Conservation (phyloP, 1,140 invertebrate genomes). For the Hypsibius dujardini region DNA sequence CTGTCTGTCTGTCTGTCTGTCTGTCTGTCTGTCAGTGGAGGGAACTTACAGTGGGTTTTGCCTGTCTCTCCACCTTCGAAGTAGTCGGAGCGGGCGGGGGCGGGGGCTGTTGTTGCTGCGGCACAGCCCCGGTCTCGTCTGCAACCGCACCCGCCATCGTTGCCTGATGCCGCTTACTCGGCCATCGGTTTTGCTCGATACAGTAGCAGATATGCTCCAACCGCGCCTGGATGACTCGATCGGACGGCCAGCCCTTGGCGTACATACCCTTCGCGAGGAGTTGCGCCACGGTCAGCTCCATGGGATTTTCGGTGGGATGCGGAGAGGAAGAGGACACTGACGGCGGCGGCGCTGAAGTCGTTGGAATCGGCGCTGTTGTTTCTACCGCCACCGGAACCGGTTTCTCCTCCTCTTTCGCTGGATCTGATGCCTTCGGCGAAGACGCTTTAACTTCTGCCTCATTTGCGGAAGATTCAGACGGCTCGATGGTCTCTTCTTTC, state of each 20-base stretch:
- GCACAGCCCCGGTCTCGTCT: background rate
- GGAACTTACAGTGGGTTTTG: too few species aligned
- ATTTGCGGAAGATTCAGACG: too few species aligned
- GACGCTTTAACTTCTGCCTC: slow-evolving; percentile 23
- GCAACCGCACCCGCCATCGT: slow-evolving; percentile 18
- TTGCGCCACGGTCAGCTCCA: slow-evolving; percentile 40
- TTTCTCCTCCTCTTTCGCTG: slow-evolving; percentile 20
- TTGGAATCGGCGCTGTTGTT: too few species aligned
- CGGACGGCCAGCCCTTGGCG: slow-evolving; percentile 26
- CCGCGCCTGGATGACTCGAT: slow-evolving; percentile 37
- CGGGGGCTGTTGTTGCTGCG: background rate
- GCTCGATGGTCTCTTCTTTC: too few species aligned
- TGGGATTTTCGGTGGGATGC: slow-evolving; percentile 19
- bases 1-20: too few species aligned
- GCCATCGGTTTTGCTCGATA: slow-evolving; percentile 83
- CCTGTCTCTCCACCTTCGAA: too few species aligned
- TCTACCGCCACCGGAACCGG: too few species aligned
- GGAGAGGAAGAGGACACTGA: too few species aligned
- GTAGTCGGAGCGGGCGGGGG: background rate
- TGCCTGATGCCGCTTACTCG: slow-evolving; percentile 37
- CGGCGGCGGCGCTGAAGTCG: too few species aligned
- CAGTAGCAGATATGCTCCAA: slow-evolving; percentile 79
- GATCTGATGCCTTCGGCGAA: slow-evolving; percentile 14
- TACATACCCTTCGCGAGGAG: slow-evolving; percentile 37
- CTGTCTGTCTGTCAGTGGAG: too few species aligned